Evolutionary conservation across 92 coral and sea anemone species (phyloP), one percentile per base, ranked within the genome.

Genomic region (Phenganax subtilis): DNA sequence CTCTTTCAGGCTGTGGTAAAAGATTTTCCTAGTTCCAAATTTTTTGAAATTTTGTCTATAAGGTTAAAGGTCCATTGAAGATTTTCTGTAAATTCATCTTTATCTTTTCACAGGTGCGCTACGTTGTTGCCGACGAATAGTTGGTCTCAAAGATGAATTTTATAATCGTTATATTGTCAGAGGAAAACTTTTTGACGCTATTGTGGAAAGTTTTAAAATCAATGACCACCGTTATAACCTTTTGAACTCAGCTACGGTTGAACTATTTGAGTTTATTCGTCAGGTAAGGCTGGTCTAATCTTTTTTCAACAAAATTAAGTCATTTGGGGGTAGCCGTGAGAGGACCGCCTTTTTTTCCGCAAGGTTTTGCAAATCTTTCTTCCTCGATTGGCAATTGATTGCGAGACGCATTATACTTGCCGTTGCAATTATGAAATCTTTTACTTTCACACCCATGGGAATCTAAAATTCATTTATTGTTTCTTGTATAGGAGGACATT

Each of bases 81-180:
- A 37, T 5, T 37, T 2, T 2, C 47, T 37, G 2, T 37, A 37
- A 61, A 4, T 79, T 56, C 11, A 25, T 60, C 11, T 6, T 74
- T 54, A 15, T 5, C 11, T 53, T 76, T 28, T 77, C 72, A 4
- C 57, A 96, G 99, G 93, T 90, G 92, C 99, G 29, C 87, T 96
- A 57, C 97, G 99, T 16, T 96, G 91, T 79, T 88, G 92, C 78
- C 88, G 99, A 84, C 91, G 96, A 56, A 90, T 96, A 86, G 88
- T 96, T 55, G 99, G 99, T 20, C 88, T 96, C 8, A 96, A 96
- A 60, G 99, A 96, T 81, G 97, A 96, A 84, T 96, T 96, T 76
- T 96, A 96, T 89, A 96, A 96, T 85, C 99, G 99, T 7, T 96
- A 96, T 77, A 96, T 96, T 16, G 86, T 90, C 89, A 96, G 92